Base-by-base conservation (phyloP, 2,888 invertebrate species). In the Pristionchus entomophagus region DNA sequence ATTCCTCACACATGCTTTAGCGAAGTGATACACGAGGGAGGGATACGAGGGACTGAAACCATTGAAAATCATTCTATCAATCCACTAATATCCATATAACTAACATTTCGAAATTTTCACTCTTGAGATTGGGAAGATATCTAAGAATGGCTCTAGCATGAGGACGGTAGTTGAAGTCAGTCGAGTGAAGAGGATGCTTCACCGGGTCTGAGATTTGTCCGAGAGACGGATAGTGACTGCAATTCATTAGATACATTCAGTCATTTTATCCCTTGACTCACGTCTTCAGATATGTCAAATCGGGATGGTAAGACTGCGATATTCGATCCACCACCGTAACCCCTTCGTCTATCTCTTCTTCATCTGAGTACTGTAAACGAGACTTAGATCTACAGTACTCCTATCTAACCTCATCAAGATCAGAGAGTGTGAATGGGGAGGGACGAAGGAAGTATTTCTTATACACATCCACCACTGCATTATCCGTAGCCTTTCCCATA, bases 261-360 rank as follows among this genome's bases (percentile, higher is more conserved):
- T n/a, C 12, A 41, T 26, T 5, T 0, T 49, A 12, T 19, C 12
- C 12, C 4, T 32, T 29, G 45, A 19, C 45, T 14, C 6, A 10
- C 6, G 6, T 45, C 45, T 45, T 45, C 45, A 45, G n/a, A n/a
- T n/a, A 45, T 6, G 45, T 8, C 8, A 41, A 14, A 35, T 51
- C 80, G n/a, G 83, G 83, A 29, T 65, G 49, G n/a, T 49, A 84
- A 14, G 29, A 62, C 2, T 26, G 22, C 2, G 65, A n/a, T 10
- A 62, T 22, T 84, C 83, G 41, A 84, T 84, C 83, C 22, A 84
- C 22, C 29, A 84, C 83, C 5, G 83, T 84, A 17, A 45, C 17
- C 22, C 45, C 62, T 10, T 45, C n/a, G 14, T 53, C 65, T 29
- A 49, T 49, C 41, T n/a, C 12, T 26, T 82, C 82, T 22, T 59